Evolutionary conservation across 2,113 vertebrate species (phyloP).

Genomic region (Axis porcinus): DNA sequence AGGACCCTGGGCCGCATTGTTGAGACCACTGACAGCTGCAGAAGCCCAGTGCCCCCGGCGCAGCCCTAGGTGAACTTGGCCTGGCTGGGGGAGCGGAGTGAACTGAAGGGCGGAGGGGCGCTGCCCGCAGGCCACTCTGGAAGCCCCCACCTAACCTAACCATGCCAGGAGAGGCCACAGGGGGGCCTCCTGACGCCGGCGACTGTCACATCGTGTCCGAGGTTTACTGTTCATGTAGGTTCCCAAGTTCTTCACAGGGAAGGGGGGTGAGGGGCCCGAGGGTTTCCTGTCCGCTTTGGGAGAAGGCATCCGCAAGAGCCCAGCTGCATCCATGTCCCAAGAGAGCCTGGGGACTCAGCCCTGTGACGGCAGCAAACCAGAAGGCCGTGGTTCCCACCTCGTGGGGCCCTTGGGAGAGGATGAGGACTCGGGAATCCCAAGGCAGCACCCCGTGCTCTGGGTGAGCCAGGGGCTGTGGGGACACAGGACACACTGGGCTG

Average conservation of each 20-base stretch:
- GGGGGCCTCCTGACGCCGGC: rapidly evolving
- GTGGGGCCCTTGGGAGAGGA: neutral
- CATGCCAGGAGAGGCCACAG: rapidly evolving
- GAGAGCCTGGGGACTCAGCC: neutral
- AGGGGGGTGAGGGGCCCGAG: neutral
- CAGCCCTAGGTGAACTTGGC: neutral
- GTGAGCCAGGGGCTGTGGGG: neutral
- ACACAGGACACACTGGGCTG: neutral
- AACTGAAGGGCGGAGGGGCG: rapidly evolving
- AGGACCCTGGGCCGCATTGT: rapidly evolving
- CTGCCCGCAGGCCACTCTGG: too few relatives aligned
- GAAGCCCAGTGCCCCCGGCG: rapidly evolving
- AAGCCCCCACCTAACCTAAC: neutral
- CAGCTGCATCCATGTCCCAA: neutral
- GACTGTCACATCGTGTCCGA: rapidly evolving
- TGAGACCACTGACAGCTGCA: neutral
- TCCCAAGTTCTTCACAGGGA: neutral
- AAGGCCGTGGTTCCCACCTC: rapidly evolving
- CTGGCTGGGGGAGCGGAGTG: rapidly evolving
- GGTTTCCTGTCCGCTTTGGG: neutral
- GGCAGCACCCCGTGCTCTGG: neutral
- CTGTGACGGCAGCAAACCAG: rapidly evolving
- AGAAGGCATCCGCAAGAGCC: neutral
- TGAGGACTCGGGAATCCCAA: rapidly evolving
- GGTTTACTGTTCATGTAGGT: neutral